These are phyloP conservation scores for Palythoa grandis DNA, from an alignment of 92 coral and sea anemone genomes.

Conservation along the genomic window DNA sequence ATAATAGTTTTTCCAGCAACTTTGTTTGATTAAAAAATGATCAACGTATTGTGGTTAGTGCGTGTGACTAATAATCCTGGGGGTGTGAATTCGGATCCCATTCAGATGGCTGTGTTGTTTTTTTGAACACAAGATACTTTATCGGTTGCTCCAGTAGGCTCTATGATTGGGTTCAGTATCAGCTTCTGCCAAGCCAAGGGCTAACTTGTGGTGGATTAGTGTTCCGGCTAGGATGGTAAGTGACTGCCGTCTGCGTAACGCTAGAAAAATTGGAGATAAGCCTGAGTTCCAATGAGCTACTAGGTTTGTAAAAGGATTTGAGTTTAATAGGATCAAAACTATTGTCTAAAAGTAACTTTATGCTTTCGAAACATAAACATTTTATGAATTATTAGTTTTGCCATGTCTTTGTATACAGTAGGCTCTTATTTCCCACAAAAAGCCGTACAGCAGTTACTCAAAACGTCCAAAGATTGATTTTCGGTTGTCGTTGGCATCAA, in stretches of 20 bases:
- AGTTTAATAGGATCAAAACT: neutral
- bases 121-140: neutral
- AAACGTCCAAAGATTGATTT: conserved; percentile 9
- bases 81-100: neutral
- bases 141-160: neutral
- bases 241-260: neutral
- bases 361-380: neutral
- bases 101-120: neutral
- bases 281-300: neutral
- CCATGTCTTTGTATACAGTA: neutral
- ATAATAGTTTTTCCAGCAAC: neutral
- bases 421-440: conserved; percentile 3
- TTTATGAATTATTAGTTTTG: conserved; percentile 1
- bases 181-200: neutral
- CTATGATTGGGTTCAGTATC: neutral
- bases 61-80: neutral
- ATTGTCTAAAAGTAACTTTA: neutral
- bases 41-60: neutral
- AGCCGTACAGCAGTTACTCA: neutral
- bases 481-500: conserved; percentile 20
- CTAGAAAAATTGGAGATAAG: neutral
- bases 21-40: neutral
- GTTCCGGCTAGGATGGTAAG: too few species aligned
- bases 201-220: neutral
- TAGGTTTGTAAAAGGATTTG: neutral